Conservation (phyloP, 2,113 vertebrate species). For the Regulus satrapa region DNA sequence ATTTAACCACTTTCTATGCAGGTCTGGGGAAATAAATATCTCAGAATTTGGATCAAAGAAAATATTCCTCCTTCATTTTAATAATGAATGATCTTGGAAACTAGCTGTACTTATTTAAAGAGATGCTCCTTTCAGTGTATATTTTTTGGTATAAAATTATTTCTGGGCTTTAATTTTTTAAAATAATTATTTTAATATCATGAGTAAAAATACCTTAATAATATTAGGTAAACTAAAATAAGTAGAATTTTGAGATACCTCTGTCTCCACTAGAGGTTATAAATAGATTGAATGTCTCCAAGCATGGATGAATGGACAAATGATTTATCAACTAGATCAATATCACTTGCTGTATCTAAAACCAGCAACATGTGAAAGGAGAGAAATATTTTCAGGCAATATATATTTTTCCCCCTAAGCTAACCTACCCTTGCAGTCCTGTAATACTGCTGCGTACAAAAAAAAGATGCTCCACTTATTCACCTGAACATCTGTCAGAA, state of each 20-base stretch:
- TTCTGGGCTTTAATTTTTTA: neutral
- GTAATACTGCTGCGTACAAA: neutral
- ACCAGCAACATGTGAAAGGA: neutral
- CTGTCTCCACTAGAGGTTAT: neutral
- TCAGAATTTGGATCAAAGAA: neutral
- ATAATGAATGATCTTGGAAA: neutral
- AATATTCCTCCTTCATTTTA: neutral
- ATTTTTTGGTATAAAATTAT: neutral
- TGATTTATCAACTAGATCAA: neutral
- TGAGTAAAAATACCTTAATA: neutral
- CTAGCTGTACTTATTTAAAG: neutral
- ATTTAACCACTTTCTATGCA: neutral
- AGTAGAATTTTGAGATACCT: neutral
- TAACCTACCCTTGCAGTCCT: neutral
- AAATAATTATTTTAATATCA: accelerated
- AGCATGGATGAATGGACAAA: neutral
- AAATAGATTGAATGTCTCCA: neutral
- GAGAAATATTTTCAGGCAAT: neutral
- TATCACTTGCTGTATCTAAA: neutral
- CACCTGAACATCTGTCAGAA: neutral
- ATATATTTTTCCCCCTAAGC: neutral
- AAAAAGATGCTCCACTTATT: neutral
- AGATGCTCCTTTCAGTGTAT: neutral
- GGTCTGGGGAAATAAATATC: neutral
- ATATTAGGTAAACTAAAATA: neutral